Evolutionary conservation across 2,797 vertebrate genomes (phyloP).

Genomic region (Trichosurus vulpecula): DNA sequence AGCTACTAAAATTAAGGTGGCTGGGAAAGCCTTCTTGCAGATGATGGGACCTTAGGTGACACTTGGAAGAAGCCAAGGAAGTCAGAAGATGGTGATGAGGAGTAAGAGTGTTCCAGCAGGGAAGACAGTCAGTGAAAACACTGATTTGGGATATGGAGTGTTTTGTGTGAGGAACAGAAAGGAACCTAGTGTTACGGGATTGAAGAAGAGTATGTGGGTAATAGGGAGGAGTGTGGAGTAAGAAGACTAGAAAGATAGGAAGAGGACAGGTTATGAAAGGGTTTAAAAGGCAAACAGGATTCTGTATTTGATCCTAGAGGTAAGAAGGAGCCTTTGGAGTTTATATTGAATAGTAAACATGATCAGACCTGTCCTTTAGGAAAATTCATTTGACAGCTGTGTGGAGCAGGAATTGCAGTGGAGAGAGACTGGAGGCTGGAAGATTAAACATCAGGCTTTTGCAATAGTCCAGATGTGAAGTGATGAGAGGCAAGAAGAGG

Average conservation of each 20-base stretch:
- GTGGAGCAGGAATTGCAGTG: not conserved
- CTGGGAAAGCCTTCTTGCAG: not conserved
- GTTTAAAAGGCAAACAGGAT: not conserved
- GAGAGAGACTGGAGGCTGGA: not conserved
- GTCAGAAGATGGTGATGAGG: not conserved
- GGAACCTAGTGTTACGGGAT: too few species aligned
- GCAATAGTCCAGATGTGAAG: not conserved
- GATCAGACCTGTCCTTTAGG: not conserved
- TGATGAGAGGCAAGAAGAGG: not conserved
- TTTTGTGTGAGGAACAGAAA: not conserved
- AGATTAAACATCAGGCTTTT: not conserved
- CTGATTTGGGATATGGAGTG: not conserved
- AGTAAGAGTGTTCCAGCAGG: not conserved
- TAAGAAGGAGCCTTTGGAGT: not conserved
- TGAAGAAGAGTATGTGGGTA: not conserved
- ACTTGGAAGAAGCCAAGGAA: not conserved
- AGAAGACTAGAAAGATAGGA: not conserved
- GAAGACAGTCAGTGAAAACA: not conserved
- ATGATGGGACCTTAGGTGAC: not conserved
- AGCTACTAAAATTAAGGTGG: not conserved
- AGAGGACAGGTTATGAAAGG: not conserved
- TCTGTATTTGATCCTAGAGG: not conserved
- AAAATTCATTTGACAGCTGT: not conserved
- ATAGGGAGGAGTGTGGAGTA: not conserved
- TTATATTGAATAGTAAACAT: not conserved